Conservation (phyloP, 2,797 vertebrate genomes). For the Myripristis murdjan region DNA sequence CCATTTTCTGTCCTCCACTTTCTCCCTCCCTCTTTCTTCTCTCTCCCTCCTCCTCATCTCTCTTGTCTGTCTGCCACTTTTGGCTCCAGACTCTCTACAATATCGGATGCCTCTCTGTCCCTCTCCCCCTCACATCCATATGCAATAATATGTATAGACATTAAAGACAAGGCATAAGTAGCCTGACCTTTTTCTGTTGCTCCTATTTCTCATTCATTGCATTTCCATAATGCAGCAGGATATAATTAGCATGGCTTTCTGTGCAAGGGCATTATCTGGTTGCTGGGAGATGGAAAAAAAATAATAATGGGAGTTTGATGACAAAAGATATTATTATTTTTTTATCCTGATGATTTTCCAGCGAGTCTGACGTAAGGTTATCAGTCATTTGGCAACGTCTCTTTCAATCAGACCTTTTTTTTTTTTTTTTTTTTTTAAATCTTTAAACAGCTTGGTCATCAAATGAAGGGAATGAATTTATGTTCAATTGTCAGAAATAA, state of each 20-base stretch:
- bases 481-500: constrained; percentile 48
- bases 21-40: constrained; percentile 36
- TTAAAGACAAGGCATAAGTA: constrained; percentile 60
- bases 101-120: constrained; percentile 35
- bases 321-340: constrained; percentile 53
- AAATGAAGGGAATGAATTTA: constrained; percentile 56
- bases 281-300: constrained; percentile 51
- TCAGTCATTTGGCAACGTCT: constrained; percentile 58
- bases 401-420: constrained; percentile 26
- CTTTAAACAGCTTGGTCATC: constrained; percentile 25
- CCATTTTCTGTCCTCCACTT: constrained; percentile 51
- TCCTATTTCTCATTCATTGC: constrained; percentile 58
- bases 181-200: constrained; percentile 69
- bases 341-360: constrained; percentile 38
- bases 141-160: constrained; percentile 61
- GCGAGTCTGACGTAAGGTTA: constrained; percentile 65
- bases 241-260: constrained; percentile 68
- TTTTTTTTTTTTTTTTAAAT: constrained; percentile 44
- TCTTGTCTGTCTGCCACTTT: constrained; percentile 58
- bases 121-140: constrained; percentile 32
- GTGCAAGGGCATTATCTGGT: constrained; percentile 61
- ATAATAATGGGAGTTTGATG: constrained; percentile 63
- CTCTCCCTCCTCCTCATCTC: constrained; percentile 50
- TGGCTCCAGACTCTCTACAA: constrained; percentile 59
- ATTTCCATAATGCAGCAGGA: constrained; percentile 62